Percentiles rank a stretch among this genome's conserved stretches.
Conservation (phyloP, 2,888 invertebrate genomes). For the Metallyticus violacea region DNA sequence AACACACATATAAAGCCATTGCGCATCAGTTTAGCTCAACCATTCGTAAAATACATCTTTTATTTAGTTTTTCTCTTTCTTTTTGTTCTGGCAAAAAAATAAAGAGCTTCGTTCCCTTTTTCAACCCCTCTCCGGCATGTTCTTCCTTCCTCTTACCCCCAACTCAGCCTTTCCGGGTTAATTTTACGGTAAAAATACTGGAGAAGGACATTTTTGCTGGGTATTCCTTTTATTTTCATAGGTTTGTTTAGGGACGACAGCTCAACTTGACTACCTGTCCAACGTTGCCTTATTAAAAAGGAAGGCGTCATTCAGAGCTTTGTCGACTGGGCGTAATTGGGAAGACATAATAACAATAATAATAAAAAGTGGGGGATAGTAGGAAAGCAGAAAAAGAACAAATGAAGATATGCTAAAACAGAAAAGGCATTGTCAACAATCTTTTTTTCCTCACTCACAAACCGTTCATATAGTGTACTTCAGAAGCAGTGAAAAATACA, state of each 20-base stretch:
- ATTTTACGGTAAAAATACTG: slow-evolving; percentile 11
- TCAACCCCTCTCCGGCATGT: background rate
- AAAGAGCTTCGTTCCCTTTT: background rate
- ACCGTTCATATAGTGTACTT: background rate
- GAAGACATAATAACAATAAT: slow-evolving; percentile 7
- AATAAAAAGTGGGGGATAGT: background rate
- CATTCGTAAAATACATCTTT: slow-evolving; percentile 9
- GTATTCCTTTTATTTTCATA: background rate
- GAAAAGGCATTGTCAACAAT: background rate
- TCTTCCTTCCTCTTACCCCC: background rate
- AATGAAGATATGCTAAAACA: background rate
- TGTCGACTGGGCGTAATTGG: background rate
- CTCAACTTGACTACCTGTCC: background rate
- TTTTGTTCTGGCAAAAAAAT: background rate
- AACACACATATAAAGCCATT: background rate
- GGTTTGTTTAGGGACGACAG: background rate
- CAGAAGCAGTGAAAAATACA: background rate
- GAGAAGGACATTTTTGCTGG: background rate
- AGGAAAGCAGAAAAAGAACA: background rate
- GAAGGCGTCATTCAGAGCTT: background rate
- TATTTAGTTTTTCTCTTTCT: background rate
- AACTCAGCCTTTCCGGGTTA: slow-evolving; percentile 14
- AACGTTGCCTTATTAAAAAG: slow-evolving; percentile 6
- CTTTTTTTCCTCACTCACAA: background rate
- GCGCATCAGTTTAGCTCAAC: slow-evolving; percentile 1